These are phyloP conservation scores for Sarcophaga subvicina DNA, from an alignment of 2,888 invertebrate species.

Conservation along the genomic window DNA sequence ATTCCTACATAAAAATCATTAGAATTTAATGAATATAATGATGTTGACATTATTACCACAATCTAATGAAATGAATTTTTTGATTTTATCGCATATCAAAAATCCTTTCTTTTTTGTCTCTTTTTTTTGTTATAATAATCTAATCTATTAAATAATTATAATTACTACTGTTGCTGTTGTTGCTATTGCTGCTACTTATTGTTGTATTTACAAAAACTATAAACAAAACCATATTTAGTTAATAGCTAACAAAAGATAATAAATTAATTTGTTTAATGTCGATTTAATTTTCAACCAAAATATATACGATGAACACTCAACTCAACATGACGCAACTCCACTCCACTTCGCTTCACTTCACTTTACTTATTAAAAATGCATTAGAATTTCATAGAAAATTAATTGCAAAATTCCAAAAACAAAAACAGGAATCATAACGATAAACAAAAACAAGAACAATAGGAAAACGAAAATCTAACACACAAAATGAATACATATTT, in stretches of 20 bases:
- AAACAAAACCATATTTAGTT: background rate
- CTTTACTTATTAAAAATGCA: slow-evolving; percentile 44
- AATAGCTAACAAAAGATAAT: background rate
- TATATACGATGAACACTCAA: background rate
- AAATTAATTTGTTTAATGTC: background rate
- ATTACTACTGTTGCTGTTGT: background rate
- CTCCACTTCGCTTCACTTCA: background rate
- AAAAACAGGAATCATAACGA: background rate
- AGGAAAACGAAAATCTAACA: background rate
- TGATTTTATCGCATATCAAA: too few relatives aligned
- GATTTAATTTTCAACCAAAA: background rate
- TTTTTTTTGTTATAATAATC: background rate
- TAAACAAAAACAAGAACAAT: background rate
- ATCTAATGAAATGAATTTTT: background rate
- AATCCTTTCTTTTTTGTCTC: background rate
- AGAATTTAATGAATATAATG: background rate
- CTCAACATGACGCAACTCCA: too few relatives aligned
- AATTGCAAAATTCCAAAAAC: slow-evolving; percentile 59
- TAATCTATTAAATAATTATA: background rate
- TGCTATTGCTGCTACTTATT: too few relatives aligned
- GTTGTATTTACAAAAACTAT: background rate
- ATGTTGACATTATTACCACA: background rate
- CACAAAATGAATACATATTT: too few relatives aligned
- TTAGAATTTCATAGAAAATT: slow-evolving; percentile 61
- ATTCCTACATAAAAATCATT: background rate